phyloP scores from a whole-genome alignment of 2,888 invertebrate species.

The Drosophila cracens region DNA sequence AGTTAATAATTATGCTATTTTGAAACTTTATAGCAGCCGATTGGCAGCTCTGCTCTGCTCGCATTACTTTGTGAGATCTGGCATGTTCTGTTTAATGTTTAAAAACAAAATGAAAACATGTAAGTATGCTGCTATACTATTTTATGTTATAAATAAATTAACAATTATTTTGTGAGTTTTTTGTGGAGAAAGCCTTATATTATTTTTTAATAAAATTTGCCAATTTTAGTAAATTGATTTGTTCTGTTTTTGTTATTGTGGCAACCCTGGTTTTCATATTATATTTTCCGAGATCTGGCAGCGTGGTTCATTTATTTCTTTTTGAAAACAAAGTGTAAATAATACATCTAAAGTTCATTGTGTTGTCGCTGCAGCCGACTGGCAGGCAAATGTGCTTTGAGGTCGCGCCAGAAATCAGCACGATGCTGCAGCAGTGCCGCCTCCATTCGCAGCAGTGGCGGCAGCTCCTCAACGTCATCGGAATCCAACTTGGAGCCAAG shows the following conservation, averaged over 20 bases:
- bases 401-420: constrained; percentile 88
- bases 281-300: constrained; percentile 23
- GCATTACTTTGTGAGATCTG: neutral
- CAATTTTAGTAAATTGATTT: neutral
- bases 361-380: constrained; percentile 29
- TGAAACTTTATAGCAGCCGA: neutral
- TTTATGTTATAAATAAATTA: neutral
- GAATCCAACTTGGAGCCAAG: constrained; percentile 86
- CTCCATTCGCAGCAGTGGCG: constrained; percentile 86
- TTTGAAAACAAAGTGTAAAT: neutral
- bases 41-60: constrained; percentile 9
- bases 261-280: constrained; percentile 3
- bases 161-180: neutral
- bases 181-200: neutral
- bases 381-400: constrained; percentile 85
- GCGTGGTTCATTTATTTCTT: neutral
- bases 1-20: neutral
- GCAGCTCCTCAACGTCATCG: constrained; percentile 84
- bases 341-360: constrained; percentile 50
- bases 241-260: neutral
- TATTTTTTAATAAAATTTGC: neutral
- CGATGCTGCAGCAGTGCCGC: constrained; percentile 86
- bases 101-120: neutral
- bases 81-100: neutral
- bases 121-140: neutral